Evolutionary conservation across 2,113 vertebrate species (phyloP), one percentile per base, ranked within the genome.

Genomic region (Notothenia coriiceps): DNA sequence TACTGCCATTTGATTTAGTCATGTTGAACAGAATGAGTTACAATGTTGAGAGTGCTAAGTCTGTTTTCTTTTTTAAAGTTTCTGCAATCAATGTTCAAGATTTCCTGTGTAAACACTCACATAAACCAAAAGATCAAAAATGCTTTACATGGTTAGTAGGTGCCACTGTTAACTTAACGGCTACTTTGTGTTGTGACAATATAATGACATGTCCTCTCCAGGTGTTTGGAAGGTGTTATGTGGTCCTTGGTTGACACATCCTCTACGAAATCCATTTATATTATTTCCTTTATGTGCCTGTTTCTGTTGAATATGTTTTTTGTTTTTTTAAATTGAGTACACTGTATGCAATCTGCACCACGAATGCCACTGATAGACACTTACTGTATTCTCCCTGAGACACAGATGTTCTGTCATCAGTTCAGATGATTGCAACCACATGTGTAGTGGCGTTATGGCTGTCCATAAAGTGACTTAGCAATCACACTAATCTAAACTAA

Each of bases 271-370:
- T 72, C 64, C 67, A 17, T 22, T 76, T 5, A 8, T 7, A 40
- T 77, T 10, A 18, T 74, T 89, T 90, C 72, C 52, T 80, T 83
- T 70, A 69, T 59, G 64, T 88, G 71, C 59, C 68, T 84, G 78
- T 86, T 87, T 79, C 20, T 79, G 70, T 89, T 83, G 2, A 67
- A 50, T 70, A 44, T 71, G 46, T 88, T 80, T 63, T 51, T 71
- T 68, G 10, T 46, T 57, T 77, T 70, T 22, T 70, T 71, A 25
- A 87, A 76, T 88, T 87, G 79, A 92, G 79, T 89, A 92, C 88
- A 91, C 77, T 81, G 90, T 94, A 95, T 95, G 94, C 94, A 94
- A 94, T 94, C 90, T 92, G 91, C 90, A 93, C 93, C 93, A 89
- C 83, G 79, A 89, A 92, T 92, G 94, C 92, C 94, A 88, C 93